Conservation (phyloP, 2,113 vertebrate genomes). For the Sclerurus mexicanus region DNA sequence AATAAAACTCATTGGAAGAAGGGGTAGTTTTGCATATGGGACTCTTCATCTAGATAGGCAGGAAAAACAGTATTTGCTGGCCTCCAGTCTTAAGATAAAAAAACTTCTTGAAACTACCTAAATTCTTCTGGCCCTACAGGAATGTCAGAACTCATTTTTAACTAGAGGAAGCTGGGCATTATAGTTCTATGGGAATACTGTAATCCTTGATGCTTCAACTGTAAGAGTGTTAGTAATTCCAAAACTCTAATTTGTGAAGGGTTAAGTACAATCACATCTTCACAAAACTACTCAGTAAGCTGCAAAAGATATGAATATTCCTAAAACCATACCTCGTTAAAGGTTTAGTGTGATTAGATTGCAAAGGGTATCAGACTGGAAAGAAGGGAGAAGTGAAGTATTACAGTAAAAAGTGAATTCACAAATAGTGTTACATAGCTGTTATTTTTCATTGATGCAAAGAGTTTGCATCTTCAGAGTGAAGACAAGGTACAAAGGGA, state of each 20-base stretch:
- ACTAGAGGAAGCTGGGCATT: neutral
- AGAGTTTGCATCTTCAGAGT: neutral
- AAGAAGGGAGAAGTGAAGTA: neutral
- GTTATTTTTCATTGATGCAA: neutral
- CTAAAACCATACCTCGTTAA: neutral
- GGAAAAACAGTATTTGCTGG: neutral
- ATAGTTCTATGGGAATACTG: neutral
- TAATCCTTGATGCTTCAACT: neutral
- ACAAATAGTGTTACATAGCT: neutral
- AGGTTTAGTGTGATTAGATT: neutral
- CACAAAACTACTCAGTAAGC: neutral
- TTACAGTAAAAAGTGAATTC: neutral
- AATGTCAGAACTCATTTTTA: neutral
- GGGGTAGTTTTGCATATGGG: neutral
- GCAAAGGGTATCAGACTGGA: neutral
- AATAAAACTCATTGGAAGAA: neutral
- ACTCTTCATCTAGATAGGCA: neutral
- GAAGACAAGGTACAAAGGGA: neutral
- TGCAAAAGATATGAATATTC: neutral
- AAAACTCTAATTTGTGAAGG: neutral
- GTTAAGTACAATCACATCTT: neutral
- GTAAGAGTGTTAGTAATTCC: neutral
- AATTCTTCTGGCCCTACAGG: neutral
- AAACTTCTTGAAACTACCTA: neutral
- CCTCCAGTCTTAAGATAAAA: neutral